Percentiles rank a stretch among this genome's conserved stretches.
Conservation (phyloP, 2,113 vertebrate genomes). For the Argyrosomus japonicus region DNA sequence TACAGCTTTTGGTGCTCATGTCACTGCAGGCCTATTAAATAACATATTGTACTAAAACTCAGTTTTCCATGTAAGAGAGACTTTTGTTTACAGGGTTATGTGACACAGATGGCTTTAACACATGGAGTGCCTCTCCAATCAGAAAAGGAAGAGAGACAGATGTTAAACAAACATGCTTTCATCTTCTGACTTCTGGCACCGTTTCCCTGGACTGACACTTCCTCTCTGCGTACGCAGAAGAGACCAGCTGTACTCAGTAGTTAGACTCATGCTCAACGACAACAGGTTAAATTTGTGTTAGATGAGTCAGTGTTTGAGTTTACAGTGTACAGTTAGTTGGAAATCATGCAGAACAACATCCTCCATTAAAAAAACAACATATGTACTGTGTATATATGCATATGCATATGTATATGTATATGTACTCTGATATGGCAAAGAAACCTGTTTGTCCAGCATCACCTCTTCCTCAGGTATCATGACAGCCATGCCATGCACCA, state of each 20-base stretch:
- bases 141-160: background rate
- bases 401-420: background rate
- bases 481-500: background rate
- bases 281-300: background rate
- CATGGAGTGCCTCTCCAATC: background rate
- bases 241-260: background rate
- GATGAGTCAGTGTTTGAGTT: background rate
- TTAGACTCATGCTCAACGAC: background rate
- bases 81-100: background rate
- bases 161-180: slow-evolving; percentile 23
- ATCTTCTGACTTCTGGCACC: slow-evolving; percentile 11
- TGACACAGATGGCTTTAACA: background rate
- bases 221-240: background rate
- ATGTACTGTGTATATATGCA: slow-evolving; percentile 10
- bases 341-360: background rate
- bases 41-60: background rate
- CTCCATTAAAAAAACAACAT: background rate
- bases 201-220: background rate
- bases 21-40: background rate
- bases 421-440: background rate
- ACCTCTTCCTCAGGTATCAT: background rate
- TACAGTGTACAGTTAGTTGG: background rate
- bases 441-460: slow-evolving; percentile 34
- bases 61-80: slow-evolving; percentile 8
- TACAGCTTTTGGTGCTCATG: background rate